phyloP scores from a whole-genome alignment of 2,888 invertebrate species.

The Eupithecia insigniata region DNA sequence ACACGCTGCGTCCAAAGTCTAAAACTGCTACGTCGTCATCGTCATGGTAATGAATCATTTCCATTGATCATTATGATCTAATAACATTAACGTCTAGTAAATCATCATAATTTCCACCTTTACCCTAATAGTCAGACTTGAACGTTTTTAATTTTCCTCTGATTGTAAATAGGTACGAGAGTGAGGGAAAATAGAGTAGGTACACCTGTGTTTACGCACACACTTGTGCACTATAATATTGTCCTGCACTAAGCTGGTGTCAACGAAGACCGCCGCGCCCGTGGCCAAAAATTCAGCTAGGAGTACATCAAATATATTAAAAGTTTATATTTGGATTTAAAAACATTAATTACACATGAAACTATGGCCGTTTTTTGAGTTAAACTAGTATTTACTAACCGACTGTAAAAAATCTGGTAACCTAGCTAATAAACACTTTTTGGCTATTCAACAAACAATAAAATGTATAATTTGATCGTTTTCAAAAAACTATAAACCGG shows the following conservation, averaged over 20 bases:
- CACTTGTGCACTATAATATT: too few species aligned
- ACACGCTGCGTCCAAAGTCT: background rate
- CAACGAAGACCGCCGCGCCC: too few species aligned
- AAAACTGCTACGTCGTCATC: background rate
- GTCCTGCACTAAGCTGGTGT: too few species aligned
- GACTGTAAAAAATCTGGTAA: background rate
- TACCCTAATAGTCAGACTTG: background rate
- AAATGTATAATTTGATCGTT: too few species aligned
- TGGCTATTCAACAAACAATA: background rate
- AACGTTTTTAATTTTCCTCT: background rate
- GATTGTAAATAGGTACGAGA: background rate
- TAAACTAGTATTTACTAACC: background rate
- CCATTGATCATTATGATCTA: slow-evolving; percentile 1
- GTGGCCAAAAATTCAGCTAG: too few species aligned
- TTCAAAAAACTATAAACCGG: too few species aligned
- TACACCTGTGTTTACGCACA: too few species aligned
- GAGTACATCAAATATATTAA: too few species aligned
- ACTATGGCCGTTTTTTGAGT: too few species aligned
- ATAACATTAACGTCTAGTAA: background rate
- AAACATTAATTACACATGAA: too few species aligned
- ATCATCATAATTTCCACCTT: background rate
- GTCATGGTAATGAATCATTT: background rate
- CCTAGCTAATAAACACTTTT: background rate
- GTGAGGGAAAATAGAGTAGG: too few species aligned
- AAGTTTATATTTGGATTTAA: too few species aligned